These are phyloP conservation scores for Sebastes baramenuke DNA, from an alignment of 2,797 vertebrate genomes.

Conservation along the genomic window DNA sequence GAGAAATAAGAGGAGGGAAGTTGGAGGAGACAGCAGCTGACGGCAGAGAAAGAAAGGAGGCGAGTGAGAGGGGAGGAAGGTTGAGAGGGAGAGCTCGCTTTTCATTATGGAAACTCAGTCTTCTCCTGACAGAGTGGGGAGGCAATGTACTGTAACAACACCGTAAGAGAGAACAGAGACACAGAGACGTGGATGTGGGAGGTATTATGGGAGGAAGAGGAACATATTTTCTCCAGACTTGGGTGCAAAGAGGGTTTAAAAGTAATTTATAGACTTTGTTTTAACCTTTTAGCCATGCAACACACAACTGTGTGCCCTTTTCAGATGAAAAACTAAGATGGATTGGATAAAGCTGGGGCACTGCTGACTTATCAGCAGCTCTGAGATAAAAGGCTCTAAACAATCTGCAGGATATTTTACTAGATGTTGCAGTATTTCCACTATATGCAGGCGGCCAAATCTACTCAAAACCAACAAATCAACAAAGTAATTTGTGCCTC, in stretches of 20 bases:
- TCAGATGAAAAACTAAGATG: constrained; percentile 1
- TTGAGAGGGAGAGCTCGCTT: constrained; percentile 44
- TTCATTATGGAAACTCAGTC: constrained; percentile 48
- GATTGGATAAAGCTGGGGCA: not conserved
- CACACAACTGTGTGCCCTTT: constrained; percentile 8
- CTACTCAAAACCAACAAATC: not conserved
- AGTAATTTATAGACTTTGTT: constrained; percentile 8
- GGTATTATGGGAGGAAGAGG: not conserved
- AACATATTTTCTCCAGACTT: not conserved
- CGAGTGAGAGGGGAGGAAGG: not conserved
- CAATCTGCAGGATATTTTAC: not conserved
- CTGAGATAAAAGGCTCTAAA: not conserved
- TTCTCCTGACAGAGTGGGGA: constrained; percentile 9
- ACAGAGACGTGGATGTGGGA: not conserved
- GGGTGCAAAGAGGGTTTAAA: constrained; percentile 12
- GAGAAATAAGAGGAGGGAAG: constrained; percentile 25
- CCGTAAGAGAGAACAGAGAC: not conserved
- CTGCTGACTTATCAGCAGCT: not conserved
- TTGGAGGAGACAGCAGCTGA: constrained; percentile 54
- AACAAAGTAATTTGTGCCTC: not conserved
- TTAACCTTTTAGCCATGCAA: not conserved
- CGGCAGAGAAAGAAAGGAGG: not conserved
- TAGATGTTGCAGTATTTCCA: not conserved
- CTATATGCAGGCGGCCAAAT: not conserved
- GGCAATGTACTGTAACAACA: not conserved